phyloP scores from a whole-genome alignment of 1,140 invertebrate genomes.

The Zaprionus gabonicus region DNA sequence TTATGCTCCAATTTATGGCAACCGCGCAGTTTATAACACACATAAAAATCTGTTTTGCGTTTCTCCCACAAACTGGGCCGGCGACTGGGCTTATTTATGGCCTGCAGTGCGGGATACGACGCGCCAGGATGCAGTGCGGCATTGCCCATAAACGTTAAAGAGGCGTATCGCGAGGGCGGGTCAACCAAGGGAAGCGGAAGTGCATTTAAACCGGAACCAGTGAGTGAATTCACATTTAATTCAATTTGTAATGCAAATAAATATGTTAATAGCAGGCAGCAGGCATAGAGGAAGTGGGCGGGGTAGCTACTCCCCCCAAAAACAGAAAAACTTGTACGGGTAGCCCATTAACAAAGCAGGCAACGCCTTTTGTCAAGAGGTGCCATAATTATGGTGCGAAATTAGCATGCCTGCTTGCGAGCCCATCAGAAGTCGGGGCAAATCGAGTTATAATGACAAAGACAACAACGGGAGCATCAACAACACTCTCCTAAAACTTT shows the following conservation, averaged over 20 bases:
- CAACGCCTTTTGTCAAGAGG: constrained; percentile 40
- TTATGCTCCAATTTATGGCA: neutral
- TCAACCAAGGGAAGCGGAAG: neutral
- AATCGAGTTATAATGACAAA: constrained; percentile 72
- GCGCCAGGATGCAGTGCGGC: neutral
- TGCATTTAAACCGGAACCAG: constrained; percentile 2
- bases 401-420: constrained; percentile 56
- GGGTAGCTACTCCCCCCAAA: neutral
- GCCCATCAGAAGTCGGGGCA: constrained; percentile 36
- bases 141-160: neutral
- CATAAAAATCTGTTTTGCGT: neutral
- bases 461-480: constrained; percentile 2
- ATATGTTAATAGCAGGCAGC: constrained; percentile 6
- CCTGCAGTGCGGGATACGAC: neutral
- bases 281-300: neutral
- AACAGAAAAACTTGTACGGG: neutral
- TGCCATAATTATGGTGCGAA: constrained; percentile 62
- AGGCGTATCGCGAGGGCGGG: neutral
- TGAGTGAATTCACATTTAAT: neutral
- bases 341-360: constrained; percentile 20
- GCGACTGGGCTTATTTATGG: constrained; percentile 53
- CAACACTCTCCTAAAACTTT: constrained; percentile 23
- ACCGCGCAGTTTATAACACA: neutral
- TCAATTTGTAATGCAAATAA: constrained; percentile 7
- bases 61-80: neutral